These are phyloP conservation scores for Copsychus sechellarum DNA, from an alignment of 2,113 vertebrate species.

Conservation along the genomic window DNA sequence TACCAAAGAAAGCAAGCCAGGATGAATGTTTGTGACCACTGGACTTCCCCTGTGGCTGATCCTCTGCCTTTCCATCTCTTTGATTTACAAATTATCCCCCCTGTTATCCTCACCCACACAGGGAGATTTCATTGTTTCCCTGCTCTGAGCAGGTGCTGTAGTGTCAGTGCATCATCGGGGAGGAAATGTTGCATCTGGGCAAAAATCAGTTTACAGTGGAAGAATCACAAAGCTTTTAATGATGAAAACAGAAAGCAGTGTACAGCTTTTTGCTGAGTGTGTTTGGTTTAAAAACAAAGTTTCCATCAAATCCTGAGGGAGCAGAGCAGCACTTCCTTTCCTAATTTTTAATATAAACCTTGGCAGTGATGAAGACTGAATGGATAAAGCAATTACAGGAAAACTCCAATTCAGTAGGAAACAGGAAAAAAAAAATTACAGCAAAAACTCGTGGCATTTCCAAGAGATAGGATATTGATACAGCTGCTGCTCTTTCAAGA, in stretches of 20 bases:
- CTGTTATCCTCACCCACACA: background rate
- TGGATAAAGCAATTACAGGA: background rate
- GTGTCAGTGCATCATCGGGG: background rate
- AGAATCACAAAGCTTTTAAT: background rate
- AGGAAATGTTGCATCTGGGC: background rate
- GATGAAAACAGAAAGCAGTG: background rate
- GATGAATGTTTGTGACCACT: background rate
- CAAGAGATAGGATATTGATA: background rate
- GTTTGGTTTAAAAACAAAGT: background rate
- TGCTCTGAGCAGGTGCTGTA: background rate
- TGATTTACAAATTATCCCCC: background rate
- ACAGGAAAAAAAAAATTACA: background rate
- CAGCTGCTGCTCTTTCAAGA: slow-evolving; percentile 30
- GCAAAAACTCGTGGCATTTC: background rate
- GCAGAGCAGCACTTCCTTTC: background rate
- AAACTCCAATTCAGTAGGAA: background rate
- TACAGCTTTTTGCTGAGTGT: background rate
- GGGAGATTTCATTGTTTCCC: background rate
- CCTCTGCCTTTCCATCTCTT: background rate
- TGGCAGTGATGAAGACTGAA: background rate
- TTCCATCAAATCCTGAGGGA: background rate
- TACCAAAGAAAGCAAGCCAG: background rate
- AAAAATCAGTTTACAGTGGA: background rate
- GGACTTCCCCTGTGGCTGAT: background rate
- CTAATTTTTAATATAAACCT: background rate